Percentiles rank a stretch among this genome's conserved stretches.
These are phyloP conservation scores for Labeo calbasu DNA, from an alignment of 2,797 vertebrate species.

Conservation along the genomic window DNA sequence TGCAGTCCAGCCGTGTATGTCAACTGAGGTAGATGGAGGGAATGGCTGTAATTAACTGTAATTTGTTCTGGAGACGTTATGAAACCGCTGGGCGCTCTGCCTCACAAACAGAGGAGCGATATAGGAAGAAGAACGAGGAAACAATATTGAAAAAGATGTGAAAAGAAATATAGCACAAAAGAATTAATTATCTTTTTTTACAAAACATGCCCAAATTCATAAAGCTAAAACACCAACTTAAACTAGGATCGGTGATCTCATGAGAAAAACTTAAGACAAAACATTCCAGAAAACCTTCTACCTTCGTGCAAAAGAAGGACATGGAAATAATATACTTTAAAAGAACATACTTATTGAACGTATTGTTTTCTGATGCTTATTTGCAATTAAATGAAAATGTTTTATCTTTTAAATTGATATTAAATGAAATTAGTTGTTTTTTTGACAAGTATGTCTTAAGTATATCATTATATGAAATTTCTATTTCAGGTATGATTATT, in stretches of 20 bases:
- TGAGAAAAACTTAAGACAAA: background rate
- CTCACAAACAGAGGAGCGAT: background rate
- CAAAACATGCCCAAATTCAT: background rate
- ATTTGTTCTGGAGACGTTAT: slow-evolving; percentile 74
- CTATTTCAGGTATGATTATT: background rate
- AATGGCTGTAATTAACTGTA: slow-evolving; percentile 74
- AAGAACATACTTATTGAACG: too few species aligned
- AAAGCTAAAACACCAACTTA: background rate
- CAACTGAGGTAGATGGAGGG: slow-evolving; percentile 69
- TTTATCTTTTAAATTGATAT: background rate
- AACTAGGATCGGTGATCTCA: background rate
- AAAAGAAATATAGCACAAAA: slow-evolving; percentile 10
- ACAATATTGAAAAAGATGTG: slow-evolving; percentile 23
- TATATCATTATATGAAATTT: background rate
- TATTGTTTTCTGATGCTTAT: background rate
- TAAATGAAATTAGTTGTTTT: background rate
- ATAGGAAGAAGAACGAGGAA: background rate
- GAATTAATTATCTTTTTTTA: background rate
- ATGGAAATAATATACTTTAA: background rate
- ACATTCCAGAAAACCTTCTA: background rate
- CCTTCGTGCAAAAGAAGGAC: background rate
- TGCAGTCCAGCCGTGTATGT: slow-evolving; percentile 52
- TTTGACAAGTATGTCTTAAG: background rate
- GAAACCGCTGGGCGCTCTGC: slow-evolving; percentile 61
- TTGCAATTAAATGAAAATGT: background rate